These are phyloP conservation scores for Neopelma chrysocephalum DNA, from an alignment of 2,797 vertebrate species.

Conservation along the genomic window DNA sequence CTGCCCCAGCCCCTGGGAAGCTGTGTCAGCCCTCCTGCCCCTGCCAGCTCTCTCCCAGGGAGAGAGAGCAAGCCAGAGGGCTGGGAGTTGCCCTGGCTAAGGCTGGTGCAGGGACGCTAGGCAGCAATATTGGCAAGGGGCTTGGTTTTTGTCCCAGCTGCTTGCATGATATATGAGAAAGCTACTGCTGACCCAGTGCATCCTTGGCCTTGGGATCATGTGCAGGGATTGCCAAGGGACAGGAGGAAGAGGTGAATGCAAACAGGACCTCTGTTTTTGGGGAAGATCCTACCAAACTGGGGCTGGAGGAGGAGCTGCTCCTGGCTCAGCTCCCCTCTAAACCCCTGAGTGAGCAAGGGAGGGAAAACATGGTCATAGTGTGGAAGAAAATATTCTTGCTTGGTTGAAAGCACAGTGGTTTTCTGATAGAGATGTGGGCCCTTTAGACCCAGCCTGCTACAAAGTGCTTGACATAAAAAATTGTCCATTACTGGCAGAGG, in stretches of 20 bases:
- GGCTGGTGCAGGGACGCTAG: neutral
- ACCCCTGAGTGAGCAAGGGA: accelerated
- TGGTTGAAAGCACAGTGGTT: neutral
- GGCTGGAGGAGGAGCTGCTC: neutral
- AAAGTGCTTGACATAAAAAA: neutral
- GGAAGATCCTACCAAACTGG: neutral
- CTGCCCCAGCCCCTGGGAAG: neutral
- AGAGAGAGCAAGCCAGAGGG: neutral
- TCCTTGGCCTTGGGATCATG: neutral
- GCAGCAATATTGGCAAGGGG: neutral
- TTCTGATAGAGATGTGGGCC: neutral
- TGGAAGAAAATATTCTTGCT: neutral
- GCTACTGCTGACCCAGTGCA: accelerated
- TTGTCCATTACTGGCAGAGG: neutral
- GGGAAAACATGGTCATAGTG: neutral
- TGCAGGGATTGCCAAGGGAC: neutral
- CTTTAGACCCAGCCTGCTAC: neutral
- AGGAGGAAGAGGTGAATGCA: neutral
- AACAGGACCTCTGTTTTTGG: neutral
- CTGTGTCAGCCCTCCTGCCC: neutral
- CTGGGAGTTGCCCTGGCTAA: neutral
- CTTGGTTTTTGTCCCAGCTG: neutral
- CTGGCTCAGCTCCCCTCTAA: neutral
- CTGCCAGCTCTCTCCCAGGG: neutral
- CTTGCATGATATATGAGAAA: accelerated